A percentile compares a stretch with the other conserved stretches of the same genome.
Conservation (phyloP, 2,797 vertebrate species). For the Molothrus ater region DNA sequence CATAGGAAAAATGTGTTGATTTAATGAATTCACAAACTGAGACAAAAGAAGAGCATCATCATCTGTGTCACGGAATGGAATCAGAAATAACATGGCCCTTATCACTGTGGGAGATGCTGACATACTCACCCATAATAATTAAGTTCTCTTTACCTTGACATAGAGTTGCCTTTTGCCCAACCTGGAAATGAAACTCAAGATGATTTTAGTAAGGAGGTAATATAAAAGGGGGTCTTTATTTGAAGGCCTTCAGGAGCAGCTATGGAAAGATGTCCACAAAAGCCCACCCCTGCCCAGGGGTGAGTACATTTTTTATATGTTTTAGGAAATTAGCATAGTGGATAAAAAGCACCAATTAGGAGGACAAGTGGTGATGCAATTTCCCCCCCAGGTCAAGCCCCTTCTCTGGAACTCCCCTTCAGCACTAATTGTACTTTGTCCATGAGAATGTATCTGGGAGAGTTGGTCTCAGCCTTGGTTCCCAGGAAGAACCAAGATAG, state of each 20-base stretch:
- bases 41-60: background rate
- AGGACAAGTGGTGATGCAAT: background rate
- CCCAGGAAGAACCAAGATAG: background rate
- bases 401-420: background rate
- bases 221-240: background rate
- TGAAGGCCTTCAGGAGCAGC: background rate
- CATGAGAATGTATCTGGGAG: background rate
- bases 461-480: background rate
- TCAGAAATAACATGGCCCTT: background rate
- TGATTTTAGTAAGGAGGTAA: background rate
- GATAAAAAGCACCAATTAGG: background rate
- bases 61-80: background rate
- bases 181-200: background rate
- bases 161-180: background rate
- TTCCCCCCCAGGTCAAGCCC: no score
- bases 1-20: background rate
- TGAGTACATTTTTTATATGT: background rate
- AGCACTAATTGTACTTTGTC: background rate
- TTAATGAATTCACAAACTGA: background rate
- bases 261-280: background rate
- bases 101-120: background rate
- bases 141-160: background rate
- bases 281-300: no score
- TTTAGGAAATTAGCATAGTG: background rate
- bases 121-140: background rate